Percentiles rank a stretch among this genome's conserved stretches.
phyloP scores from a whole-genome alignment of 1,140 invertebrate genomes.

The Latrodectus geometricus region DNA sequence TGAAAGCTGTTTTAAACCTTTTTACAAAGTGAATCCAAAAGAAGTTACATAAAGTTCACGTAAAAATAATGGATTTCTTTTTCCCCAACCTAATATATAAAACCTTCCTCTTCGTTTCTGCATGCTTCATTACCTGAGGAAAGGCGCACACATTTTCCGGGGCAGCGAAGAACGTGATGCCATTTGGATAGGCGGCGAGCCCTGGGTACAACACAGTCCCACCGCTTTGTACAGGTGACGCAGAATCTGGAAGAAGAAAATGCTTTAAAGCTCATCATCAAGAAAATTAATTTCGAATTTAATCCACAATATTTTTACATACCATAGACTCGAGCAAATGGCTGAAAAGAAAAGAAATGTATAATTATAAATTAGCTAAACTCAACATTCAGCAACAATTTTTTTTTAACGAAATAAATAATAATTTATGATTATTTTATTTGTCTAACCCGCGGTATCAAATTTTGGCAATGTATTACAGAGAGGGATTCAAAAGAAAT shows the following conservation, averaged over 20 bases:
- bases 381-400: background rate
- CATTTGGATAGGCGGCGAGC: constrained; percentile 73
- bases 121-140: constrained; percentile 45
- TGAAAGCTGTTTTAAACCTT: too few species aligned
- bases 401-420: background rate
- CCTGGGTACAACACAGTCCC: constrained; percentile 73
- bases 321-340: constrained; percentile 56
- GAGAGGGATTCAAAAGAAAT: background rate
- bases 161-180: constrained; percentile 72
- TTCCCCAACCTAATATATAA: too few species aligned
- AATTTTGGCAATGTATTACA: background rate
- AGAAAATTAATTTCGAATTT: background rate
- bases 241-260: constrained; percentile 62
- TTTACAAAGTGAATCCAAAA: too few species aligned
- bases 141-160: constrained; percentile 58
- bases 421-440: background rate
- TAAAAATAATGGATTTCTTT: too few species aligned
- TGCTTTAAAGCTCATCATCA: background rate
- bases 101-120: too few species aligned
- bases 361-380: background rate
- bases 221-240: constrained; percentile 70
- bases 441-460: background rate
- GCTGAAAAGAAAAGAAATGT: constrained; percentile 29
- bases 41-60: too few species aligned
- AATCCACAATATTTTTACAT: constrained; percentile 4